phyloP scores from a whole-genome alignment of 2,797 vertebrate species.

The Rhabdophis nuchalis region DNA sequence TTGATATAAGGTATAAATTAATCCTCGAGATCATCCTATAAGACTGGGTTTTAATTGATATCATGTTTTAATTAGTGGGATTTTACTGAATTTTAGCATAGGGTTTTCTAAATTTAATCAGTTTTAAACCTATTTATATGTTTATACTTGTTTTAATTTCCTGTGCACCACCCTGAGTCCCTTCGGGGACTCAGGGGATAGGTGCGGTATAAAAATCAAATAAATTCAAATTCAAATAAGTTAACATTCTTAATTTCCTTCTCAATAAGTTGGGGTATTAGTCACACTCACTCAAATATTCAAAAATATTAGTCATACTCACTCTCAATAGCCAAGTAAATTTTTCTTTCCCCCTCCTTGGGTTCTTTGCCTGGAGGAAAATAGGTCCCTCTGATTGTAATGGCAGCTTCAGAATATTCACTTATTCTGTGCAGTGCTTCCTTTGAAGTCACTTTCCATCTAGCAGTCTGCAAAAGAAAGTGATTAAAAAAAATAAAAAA shows the following conservation, averaged over 20 bases:
- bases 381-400: slow-evolving; percentile 97
- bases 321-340: slow-evolving; percentile 99
- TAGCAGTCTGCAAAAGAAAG: slow-evolving; percentile 82
- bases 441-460: slow-evolving; percentile 99
- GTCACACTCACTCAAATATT: slow-evolving; percentile 77
- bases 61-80: too few species aligned
- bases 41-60: too few species aligned
- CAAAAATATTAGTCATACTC: slow-evolving; percentile 57
- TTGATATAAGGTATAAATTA: background rate
- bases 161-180: too few species aligned
- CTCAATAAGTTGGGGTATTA: background rate
- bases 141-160: too few species aligned
- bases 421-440: slow-evolving; percentile 97
- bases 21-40: too few species aligned
- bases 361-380: slow-evolving; percentile 98
- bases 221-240: too few species aligned
- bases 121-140: too few species aligned
- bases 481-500: background rate
- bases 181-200: too few species aligned
- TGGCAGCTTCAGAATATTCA: slow-evolving; percentile 98
- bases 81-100: too few species aligned
- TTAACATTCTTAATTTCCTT: background rate
- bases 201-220: too few species aligned
- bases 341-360: slow-evolving; percentile 96
- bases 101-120: too few species aligned